Percentiles rank a stretch among this genome's conserved stretches.
Conservation (phyloP, 2,113 vertebrate species). For the Psephotus haematonotus region DNA sequence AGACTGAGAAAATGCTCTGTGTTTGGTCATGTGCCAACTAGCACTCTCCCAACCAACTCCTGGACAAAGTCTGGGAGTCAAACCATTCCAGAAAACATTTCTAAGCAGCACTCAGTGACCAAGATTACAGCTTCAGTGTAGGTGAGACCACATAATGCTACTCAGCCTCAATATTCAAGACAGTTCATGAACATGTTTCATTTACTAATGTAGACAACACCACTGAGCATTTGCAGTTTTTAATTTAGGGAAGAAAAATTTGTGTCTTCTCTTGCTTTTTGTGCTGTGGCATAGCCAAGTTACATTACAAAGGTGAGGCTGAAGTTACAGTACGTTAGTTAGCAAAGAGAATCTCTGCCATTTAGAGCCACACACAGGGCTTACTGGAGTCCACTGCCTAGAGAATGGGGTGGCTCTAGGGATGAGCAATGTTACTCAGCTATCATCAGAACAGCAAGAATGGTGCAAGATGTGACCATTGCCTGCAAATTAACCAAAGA, state of each 20-base stretch:
- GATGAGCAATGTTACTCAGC: neutral
- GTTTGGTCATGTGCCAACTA: neutral
- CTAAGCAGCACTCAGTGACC: neutral
- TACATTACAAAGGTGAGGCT: neutral
- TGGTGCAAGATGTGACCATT: rapidly evolving
- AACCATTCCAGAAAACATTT: neutral
- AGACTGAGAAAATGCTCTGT: neutral
- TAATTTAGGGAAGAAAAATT: neutral
- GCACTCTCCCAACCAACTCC: neutral
- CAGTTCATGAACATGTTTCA: neutral
- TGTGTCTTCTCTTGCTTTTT: neutral
- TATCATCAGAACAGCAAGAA: neutral
- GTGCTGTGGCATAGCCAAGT: neutral
- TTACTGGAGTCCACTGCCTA: neutral
- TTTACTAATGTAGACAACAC: neutral
- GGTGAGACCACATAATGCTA: neutral
- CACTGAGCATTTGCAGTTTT: neutral
- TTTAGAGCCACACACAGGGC: neutral
- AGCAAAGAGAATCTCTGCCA: neutral
- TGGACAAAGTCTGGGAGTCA: neutral
- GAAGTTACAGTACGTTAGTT: neutral
- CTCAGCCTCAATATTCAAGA: neutral
- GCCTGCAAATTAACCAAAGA: neutral
- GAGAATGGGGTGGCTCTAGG: neutral
- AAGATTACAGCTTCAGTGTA: neutral